phyloP scores from a whole-genome alignment of 2,888 invertebrate species.

The Pristionchus entomophagus region DNA sequence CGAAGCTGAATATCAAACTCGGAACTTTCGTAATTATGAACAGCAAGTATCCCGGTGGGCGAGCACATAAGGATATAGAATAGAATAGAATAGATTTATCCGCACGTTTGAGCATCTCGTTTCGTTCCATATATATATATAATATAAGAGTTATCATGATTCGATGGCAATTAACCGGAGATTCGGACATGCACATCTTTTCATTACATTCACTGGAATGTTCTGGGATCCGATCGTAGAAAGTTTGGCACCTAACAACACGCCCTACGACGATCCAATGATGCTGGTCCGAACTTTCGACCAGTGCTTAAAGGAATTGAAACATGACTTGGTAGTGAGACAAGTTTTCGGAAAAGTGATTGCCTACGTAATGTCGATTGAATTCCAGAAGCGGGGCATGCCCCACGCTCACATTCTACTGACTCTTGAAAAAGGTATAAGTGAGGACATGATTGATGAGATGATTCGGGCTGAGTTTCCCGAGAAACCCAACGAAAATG shows the following conservation, averaged over 20 bases:
- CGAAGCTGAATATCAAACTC: not conserved
- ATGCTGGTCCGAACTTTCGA: not conserved
- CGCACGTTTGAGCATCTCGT: too few species aligned
- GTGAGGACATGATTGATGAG: not conserved
- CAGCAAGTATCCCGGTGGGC: not conserved
- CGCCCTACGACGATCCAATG: too few species aligned
- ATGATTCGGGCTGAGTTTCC: not conserved
- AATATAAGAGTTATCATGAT: not conserved
- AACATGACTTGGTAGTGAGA: not conserved
- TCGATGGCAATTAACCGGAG: not conserved
- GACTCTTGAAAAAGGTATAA: not conserved
- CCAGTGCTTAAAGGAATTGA: not conserved
- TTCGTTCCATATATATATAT: too few species aligned
- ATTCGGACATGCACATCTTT: not conserved
- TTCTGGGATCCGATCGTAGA: too few species aligned
- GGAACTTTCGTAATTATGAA: not conserved
- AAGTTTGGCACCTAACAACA: too few species aligned
- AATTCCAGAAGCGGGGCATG: conserved; percentile 1
- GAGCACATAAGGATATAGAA: conserved; percentile 11
- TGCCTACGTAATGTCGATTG: not conserved
- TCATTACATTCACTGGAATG: too few species aligned
- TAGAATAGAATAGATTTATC: too few species aligned
- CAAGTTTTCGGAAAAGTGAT: not conserved
- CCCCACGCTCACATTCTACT: not conserved
- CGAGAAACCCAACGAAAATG: not conserved